Conservation (phyloP, 2,888 invertebrate genomes). For the Caenorhabditis parvicauda region DNA sequence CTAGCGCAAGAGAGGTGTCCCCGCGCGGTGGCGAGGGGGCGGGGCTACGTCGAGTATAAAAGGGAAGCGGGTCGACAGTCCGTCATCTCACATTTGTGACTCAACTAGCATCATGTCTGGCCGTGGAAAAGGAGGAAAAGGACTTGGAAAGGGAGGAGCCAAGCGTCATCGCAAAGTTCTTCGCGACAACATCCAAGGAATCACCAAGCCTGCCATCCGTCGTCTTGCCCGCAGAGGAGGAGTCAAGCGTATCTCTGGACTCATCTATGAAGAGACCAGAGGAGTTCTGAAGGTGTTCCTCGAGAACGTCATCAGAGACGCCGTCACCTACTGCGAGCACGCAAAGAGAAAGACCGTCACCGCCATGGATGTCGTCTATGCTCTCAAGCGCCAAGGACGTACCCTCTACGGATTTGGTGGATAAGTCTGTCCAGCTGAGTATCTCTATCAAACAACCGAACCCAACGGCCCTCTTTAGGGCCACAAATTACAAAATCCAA, state of each 20-base stretch:
- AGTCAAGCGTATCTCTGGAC: constrained; percentile 61
- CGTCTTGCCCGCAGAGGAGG: constrained; percentile 64
- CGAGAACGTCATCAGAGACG: constrained; percentile 76
- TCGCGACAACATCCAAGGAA: constrained; percentile 50
- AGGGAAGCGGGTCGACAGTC: not conserved
- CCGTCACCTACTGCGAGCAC: constrained; percentile 82
- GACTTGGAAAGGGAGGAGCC: constrained; percentile 78
- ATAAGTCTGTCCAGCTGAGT: too few species aligned
- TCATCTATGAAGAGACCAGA: constrained; percentile 51
- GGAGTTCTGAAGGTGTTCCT: constrained; percentile 50
- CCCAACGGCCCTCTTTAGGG: constrained; percentile 41
- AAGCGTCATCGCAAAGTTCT: constrained; percentile 73
- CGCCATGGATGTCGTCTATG: constrained; percentile 78
- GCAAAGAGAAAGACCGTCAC: constrained; percentile 84
- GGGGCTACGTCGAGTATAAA: not conserved
- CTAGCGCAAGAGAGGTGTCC: not conserved
- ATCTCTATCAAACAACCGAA: too few species aligned
- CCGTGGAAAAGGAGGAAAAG: constrained; percentile 78
- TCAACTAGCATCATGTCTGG: constrained; percentile 74
- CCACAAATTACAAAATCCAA: too few species aligned
- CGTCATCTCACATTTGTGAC: too few species aligned
- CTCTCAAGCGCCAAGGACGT: constrained; percentile 54
- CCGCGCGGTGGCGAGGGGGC: not conserved
- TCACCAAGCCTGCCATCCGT: constrained; percentile 68
- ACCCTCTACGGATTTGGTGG: constrained; percentile 59